phyloP scores from a whole-genome alignment of 1,140 invertebrate species.

The Chrysomallon squamiferum region DNA sequence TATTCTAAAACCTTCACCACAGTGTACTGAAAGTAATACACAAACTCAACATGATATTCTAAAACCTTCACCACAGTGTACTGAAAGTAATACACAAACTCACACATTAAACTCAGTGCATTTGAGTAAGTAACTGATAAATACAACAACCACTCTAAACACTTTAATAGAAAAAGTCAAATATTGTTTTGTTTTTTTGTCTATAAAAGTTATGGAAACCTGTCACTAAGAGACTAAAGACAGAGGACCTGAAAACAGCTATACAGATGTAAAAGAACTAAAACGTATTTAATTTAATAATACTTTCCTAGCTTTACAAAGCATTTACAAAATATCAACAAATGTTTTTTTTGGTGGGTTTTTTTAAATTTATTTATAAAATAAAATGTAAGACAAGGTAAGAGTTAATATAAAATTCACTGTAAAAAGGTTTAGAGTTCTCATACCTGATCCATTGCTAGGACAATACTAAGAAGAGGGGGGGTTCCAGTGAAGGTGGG shows the following conservation, averaged over 20 bases:
- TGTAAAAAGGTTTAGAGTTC: no score
- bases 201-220: background rate
- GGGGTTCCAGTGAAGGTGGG: conserved; percentile 29
- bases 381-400: no score
- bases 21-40: conserved; percentile 55
- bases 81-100: conserved; percentile 35
- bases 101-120: background rate
- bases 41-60: conserved; percentile 65
- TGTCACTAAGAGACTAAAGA: no score
- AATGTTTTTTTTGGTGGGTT: no score
- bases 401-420: no score
- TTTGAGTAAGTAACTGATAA: background rate
- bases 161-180: background rate
- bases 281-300: no score
- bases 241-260: no score
- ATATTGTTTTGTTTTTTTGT: background rate
- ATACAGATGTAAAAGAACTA: no score
- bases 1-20: conserved; percentile 67
- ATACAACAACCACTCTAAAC: background rate
- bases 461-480: conserved; percentile 64
- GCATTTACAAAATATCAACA: no score
- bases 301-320: no score
- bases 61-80: conserved; percentile 65
- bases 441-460: conserved; percentile 65
- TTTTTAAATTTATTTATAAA: no score